phyloP scores from a whole-genome alignment of 2,888 invertebrate species.

The Cancer borealis region DNA sequence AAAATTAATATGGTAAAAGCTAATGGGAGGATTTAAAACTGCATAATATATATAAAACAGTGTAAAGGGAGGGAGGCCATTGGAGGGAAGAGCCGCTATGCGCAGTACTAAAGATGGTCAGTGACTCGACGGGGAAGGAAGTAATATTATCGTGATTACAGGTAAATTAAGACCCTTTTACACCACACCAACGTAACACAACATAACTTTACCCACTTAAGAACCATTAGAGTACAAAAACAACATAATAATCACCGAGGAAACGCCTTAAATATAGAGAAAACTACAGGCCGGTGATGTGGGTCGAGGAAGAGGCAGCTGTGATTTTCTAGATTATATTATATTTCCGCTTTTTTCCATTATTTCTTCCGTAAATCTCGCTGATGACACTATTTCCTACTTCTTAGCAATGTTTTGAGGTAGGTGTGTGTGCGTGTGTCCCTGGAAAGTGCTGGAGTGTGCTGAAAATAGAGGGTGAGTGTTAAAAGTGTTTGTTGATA shows the following conservation, averaged over 20 bases:
- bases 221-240: background rate
- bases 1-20: background rate
- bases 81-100: conserved; percentile 52
- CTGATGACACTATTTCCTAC: background rate
- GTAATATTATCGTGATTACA: conserved; percentile 33
- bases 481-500: background rate
- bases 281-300: conserved; percentile 60
- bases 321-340: background rate
- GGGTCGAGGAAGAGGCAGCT: conserved; percentile 58
- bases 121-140: conserved; percentile 64
- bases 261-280: background rate
- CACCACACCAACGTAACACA: background rate
- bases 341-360: background rate
- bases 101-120: conserved; percentile 69
- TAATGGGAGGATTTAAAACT: background rate
- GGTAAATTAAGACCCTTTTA: background rate
- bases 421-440: background rate
- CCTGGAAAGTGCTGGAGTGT: background rate
- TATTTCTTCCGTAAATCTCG: background rate
- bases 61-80: background rate
- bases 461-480: background rate
- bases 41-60: background rate
- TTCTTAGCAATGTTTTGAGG: background rate
- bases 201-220: background rate
- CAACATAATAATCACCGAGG: background rate